Evolutionary conservation across 2,888 invertebrate genomes (phyloP).

Genomic region (Mylabris sibirica): DNA sequence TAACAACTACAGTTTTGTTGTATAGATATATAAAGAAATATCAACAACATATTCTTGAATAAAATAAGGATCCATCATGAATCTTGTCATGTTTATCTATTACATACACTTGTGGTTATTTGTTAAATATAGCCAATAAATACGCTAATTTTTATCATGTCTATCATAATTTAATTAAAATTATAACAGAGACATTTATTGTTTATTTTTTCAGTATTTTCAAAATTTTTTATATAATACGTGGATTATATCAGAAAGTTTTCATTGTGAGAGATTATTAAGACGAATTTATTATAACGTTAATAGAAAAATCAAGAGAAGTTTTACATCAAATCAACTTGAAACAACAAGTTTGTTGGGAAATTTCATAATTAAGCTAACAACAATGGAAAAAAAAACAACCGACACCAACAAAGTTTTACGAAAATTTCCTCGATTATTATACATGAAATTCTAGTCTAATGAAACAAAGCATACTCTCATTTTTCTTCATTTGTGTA

Average conservation of each 20-base stretch:
- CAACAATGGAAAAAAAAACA: not conserved
- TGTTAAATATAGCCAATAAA: no score
- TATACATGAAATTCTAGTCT: not conserved
- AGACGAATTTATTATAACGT: not conserved
- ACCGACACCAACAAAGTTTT: not conserved
- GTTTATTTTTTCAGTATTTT: no score
- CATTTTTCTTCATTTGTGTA: no score
- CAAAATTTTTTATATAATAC: not conserved
- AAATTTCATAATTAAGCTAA: slow-evolving; percentile 2
- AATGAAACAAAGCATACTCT: no score
- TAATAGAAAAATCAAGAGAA: slow-evolving; percentile 4
- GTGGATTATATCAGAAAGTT: not conserved
- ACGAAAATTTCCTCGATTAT: not conserved
- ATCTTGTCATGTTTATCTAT: no score
- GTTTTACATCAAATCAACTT: not conserved
- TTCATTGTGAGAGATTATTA: not conserved
- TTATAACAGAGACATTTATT: not conserved
- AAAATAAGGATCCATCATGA: not conserved
- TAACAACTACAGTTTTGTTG: not conserved
- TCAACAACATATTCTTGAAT: not conserved
- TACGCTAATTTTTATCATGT: no score
- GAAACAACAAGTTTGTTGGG: not conserved
- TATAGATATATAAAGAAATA: not conserved
- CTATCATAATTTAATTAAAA: no score
- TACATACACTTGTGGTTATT: no score